phyloP scores from a whole-genome alignment of 2,888 invertebrate genomes.

The Cryptocephalus primarius region DNA sequence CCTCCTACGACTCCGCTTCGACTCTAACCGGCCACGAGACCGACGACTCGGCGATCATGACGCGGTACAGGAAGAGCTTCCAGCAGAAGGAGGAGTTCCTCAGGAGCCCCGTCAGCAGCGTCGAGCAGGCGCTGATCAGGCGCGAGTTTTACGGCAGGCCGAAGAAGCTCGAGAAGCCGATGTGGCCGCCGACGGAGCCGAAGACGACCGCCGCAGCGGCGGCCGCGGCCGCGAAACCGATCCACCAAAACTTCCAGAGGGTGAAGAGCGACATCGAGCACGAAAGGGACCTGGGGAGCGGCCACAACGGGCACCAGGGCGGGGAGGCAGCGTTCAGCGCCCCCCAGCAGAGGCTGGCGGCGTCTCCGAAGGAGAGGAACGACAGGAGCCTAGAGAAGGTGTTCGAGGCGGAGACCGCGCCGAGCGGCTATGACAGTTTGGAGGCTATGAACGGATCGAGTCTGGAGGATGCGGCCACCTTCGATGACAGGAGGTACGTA shows the following conservation, averaged over 20 bases:
- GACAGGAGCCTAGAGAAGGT: constrained; percentile 6
- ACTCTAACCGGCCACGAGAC: constrained; percentile 55
- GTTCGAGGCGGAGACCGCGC: constrained; percentile 23
- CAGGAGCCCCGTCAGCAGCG: constrained; percentile 42
- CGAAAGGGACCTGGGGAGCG: constrained; percentile 28
- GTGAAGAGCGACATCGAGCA: constrained; percentile 38
- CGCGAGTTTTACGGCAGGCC: constrained; percentile 71
- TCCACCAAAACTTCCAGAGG: constrained; percentile 40
- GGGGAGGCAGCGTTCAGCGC: constrained; percentile 9
- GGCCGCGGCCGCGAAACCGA: constrained; percentile 34
- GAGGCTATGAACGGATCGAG: constrained; percentile 15
- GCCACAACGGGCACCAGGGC: constrained; percentile 9
- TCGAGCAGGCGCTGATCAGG: constrained; percentile 37
- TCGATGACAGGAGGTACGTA: constrained; percentile 15
- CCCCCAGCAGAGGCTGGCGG: constrained; percentile 20
- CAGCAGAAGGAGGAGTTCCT: constrained; percentile 82
- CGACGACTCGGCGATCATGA: constrained; percentile 59
- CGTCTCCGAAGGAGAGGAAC: constrained; percentile 17
- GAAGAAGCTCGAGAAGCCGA: constrained; percentile 58
- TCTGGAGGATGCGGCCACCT: constrained; percentile 12
- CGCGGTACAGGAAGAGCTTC: constrained; percentile 69
- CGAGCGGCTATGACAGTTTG: constrained; percentile 17
- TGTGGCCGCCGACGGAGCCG: constrained; percentile 59
- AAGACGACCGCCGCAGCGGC: constrained; percentile 45
- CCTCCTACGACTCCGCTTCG: constrained; percentile 57